Evolutionary conservation across 2,113 vertebrate genomes (phyloP), one percentile per base, ranked within the genome.

Genomic region (Terrapene triunguis): DNA sequence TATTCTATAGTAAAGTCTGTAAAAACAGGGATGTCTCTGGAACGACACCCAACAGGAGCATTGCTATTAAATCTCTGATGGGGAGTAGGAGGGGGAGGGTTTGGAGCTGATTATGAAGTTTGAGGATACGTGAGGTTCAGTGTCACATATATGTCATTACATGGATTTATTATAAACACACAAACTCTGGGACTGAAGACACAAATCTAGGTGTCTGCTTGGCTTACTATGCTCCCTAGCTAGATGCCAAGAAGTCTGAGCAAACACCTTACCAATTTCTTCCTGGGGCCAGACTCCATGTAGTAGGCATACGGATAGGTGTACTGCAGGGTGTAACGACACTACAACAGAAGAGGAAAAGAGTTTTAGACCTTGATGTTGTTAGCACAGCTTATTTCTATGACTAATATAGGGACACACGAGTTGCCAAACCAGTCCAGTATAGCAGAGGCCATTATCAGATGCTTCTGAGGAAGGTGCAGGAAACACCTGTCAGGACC

Each of bases 281-380:
- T 99, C 97, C 99, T 98, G 50, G 99, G 99, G 76, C 99, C 99
- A 54, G 99, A 99, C 97, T 99, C 99, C 99, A 99, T 99, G 98
- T 99, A 99, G 98, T 99, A 99, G 91, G 99, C 99, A 59, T 99
- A 99, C 0, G 99, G 99, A 95, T 99, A 99, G 24, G 99, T 99
- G 89, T 99, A 99, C 97, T 99, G 99, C 98, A 99, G 98, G 35
- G 99, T 99, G 95, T 99, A 99, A 94, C 99, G 99, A 98, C 99
- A 99, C 99, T 99, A 95, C 17, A 95, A 95, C 1, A 93, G n/a
- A 90, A 93, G 82, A 98, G 29, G 79, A 85, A 89, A 95, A 32
- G 32, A 83, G 48, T 78, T 59, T 94, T 85, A 96, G 82, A 42
- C 10, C 38, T 48, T 38, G 32, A 93, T 88, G 9, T 5, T 16